A percentile compares a stretch with the other conserved stretches of the same genome.
Evolutionary conservation across 2,888 invertebrate genomes (phyloP).

Genomic region (Agrochola litura): DNA sequence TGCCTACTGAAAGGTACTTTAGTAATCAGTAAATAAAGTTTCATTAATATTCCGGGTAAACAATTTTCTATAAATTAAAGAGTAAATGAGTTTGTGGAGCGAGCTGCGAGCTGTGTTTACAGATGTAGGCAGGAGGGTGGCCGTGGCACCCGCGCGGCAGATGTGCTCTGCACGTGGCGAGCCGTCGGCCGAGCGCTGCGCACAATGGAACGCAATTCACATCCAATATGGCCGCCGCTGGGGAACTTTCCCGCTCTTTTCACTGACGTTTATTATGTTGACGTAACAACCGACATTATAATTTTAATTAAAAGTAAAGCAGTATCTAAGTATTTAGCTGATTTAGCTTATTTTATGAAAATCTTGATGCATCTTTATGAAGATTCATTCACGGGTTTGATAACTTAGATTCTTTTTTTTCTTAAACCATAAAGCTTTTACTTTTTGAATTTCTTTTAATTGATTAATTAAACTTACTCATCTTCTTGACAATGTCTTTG

Average conservation of each 20-base stretch:
- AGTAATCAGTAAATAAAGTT: slow-evolving; percentile 17
- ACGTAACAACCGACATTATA: slow-evolving; percentile 66
- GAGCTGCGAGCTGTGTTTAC: slow-evolving; percentile 58
- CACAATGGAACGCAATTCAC: slow-evolving; percentile 85
- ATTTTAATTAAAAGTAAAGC: slow-evolving; percentile 64
- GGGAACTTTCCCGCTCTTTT: slow-evolving; percentile 88
- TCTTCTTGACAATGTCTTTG: not conserved
- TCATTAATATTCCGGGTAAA: slow-evolving; percentile 3
- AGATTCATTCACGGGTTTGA: slow-evolving; percentile 4
- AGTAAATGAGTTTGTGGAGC: slow-evolving; percentile 47
- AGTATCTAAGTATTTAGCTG: slow-evolving; percentile 30
- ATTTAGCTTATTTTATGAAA: slow-evolving; percentile 35
- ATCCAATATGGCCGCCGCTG: slow-evolving; percentile 83
- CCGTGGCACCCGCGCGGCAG: slow-evolving; percentile 77
- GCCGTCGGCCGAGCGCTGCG: slow-evolving; percentile 76
- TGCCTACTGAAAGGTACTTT: slow-evolving; percentile 5
- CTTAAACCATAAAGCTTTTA: not conserved
- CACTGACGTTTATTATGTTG: slow-evolving; percentile 69
- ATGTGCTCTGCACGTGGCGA: slow-evolving; percentile 84
- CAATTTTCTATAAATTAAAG: slow-evolving; percentile 39
- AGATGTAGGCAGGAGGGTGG: slow-evolving; percentile 76
- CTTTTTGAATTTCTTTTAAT: not conserved
- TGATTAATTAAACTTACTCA: not conserved
- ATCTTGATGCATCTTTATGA: slow-evolving; percentile 13
- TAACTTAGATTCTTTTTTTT: not conserved